Conservation (phyloP, 2,888 invertebrate species). For the Thelaira solivaga region DNA sequence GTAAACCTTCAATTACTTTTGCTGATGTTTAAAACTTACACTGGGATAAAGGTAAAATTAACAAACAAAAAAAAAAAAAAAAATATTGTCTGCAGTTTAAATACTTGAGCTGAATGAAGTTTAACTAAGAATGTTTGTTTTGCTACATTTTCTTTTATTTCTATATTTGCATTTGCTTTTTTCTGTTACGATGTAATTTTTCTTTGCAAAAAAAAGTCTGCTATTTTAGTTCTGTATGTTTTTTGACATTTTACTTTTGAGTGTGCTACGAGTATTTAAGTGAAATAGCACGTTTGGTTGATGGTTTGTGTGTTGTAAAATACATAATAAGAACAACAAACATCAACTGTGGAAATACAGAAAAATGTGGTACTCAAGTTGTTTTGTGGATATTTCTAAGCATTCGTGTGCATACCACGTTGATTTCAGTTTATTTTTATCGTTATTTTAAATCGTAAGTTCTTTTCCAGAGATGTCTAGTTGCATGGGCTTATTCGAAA, state of each 20-base stretch:
- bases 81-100: too few species aligned
- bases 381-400: constrained; percentile 26
- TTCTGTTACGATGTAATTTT: not conserved
- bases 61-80: too few species aligned
- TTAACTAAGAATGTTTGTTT: too few species aligned
- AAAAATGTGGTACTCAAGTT: constrained; percentile 13
- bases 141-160: too few species aligned
- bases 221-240: constrained; percentile 20
- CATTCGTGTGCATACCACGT: constrained; percentile 13
- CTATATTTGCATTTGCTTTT: not conserved
- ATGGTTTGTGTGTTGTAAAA: too few species aligned
- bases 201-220: constrained; percentile 42
- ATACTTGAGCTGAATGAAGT: too few species aligned
- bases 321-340: not conserved
- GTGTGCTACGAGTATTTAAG: not conserved
- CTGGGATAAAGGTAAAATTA: too few species aligned
- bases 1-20: too few species aligned
- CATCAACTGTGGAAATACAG: not conserved
- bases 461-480: not conserved
- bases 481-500: too few species aligned
- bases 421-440: not conserved
- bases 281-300: not conserved
- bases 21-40: too few species aligned
- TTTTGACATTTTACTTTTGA: not conserved
- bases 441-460: not conserved